Evolutionary conservation across 1,140 invertebrate genomes (phyloP), one percentile per base, ranked within the genome.

Genomic region (Drosophila neocordata): DNA sequence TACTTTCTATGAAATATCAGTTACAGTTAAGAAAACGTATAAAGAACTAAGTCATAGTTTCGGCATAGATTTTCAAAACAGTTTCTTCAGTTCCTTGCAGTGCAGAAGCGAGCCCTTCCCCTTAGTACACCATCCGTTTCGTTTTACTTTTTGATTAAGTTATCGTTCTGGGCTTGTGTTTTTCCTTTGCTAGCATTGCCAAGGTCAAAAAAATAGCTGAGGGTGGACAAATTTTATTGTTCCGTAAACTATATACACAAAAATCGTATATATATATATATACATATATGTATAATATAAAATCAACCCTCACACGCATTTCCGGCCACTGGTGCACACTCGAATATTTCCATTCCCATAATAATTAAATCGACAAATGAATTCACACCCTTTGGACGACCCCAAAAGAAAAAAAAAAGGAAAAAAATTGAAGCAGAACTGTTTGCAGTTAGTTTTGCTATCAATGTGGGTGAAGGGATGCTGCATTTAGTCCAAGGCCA

Each of bases 311-410:
- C 41, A 7, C 4, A 35, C 34, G 34, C 34, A 35, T 35, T 35
- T 35, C 34, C 34, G 34, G 13, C 15, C 6, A 48, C 41, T 48
- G 5, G 27, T 31, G 27, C 27, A 31, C 27, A 48, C 41, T 20
- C 41, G 2, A 48, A 11, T 8, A 48, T 20, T 48, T 48, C 27
- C 27, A 44, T n/a, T 63, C 48, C 48, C 55, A 7, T 78, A 80
- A 87, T 85, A 85, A 87, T 85, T 85, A 85, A 78, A 74, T 77
- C 82, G 66, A 85, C 82, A 87, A 85, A 87, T 87, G 74, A 75
- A 87, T 85, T 85, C 73, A 77, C 73, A 76, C 73, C 73, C 73
- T 76, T 48, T 52, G n/a, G 24, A 18, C 24, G 53, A 61, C 9
- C 2, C 11, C 22, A 24, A 4, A 24, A n/a, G n/a, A 24, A 24